A percentile compares a stretch with the other conserved stretches of the same genome.
These are phyloP conservation scores for Lithobates pipiens DNA, from an alignment of 2,797 vertebrate genomes.

Conservation along the genomic window DNA sequence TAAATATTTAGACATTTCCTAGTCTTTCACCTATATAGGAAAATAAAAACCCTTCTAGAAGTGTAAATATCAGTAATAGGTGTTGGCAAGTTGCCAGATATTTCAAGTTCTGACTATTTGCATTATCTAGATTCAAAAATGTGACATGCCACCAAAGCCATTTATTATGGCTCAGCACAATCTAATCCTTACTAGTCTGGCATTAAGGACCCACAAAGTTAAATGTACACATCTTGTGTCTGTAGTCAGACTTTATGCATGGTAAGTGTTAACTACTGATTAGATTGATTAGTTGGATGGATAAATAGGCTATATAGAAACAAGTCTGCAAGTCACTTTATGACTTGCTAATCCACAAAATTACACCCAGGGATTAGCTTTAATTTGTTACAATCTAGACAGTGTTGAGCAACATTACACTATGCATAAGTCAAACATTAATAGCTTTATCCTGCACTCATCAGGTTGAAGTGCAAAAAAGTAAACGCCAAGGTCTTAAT, in stretches of 20 bases:
- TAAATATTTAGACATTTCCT: no score
- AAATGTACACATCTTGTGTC: not conserved
- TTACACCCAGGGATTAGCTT: not conserved
- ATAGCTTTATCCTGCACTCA: not conserved
- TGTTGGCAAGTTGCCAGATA: not conserved
- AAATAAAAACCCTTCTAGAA: not conserved
- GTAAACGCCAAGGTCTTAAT: no score
- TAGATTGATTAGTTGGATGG: no score
- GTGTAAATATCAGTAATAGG: not conserved
- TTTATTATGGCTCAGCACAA: slow-evolving; percentile 13
- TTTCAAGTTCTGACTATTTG: not conserved
- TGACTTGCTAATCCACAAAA: no score
- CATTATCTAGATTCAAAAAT: not conserved
- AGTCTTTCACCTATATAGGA: no score
- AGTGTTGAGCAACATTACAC: no score
- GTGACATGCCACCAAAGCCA: not conserved
- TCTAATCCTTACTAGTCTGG: not conserved
- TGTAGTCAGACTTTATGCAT: not conserved
- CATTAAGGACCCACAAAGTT: not conserved
- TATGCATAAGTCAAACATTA: not conserved
- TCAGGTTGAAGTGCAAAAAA: no score
- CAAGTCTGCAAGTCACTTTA: not conserved
- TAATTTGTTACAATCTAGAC: not conserved
- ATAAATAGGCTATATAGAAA: not conserved
- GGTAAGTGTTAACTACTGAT: not conserved